These are phyloP conservation scores for Gymnorhina tibicen DNA, from an alignment of 2,113 vertebrate genomes.

Conservation along the genomic window DNA sequence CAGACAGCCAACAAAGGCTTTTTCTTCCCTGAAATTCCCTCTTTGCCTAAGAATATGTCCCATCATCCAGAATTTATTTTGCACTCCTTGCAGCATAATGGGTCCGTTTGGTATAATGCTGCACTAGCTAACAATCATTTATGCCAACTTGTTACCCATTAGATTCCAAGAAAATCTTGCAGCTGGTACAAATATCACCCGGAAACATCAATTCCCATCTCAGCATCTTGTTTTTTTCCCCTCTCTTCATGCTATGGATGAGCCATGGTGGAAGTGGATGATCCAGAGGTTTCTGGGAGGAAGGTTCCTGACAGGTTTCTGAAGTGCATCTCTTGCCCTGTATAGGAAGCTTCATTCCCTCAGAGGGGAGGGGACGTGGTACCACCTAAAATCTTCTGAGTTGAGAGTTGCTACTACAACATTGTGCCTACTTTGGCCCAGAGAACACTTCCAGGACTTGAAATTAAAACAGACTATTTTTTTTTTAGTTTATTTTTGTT, in stretches of 20 bases:
- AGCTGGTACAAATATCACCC: not conserved
- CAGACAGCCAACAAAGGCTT: not conserved
- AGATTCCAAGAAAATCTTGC: not conserved
- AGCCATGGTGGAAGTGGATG: not conserved
- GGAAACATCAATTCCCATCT: not conserved
- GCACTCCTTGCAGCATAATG: slow-evolving; percentile 13
- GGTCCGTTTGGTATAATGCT: not conserved
- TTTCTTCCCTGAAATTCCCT: not conserved
- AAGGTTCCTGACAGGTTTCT: not conserved
- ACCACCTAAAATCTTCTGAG: not conserved
- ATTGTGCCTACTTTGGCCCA: not conserved
- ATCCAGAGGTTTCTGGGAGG: not conserved
- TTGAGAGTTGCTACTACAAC: accelerated
- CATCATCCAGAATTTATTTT: slow-evolving; percentile 46
- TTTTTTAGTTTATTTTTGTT: not conserved
- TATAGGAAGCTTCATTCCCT: not conserved
- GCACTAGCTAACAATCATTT: slow-evolving; percentile 5
- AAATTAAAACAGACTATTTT: not conserved
- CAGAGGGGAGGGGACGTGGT: not conserved
- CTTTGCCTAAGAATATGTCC: not conserved
- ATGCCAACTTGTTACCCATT: slow-evolving; percentile 22
- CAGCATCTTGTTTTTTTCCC: not conserved
- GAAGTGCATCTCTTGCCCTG: not conserved
- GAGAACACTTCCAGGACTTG: not conserved
- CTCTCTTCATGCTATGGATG: not conserved